Evolutionary conservation across 2,113 vertebrate species (phyloP), one percentile per base, ranked within the genome.

Genomic region (Pampusana beccarii): DNA sequence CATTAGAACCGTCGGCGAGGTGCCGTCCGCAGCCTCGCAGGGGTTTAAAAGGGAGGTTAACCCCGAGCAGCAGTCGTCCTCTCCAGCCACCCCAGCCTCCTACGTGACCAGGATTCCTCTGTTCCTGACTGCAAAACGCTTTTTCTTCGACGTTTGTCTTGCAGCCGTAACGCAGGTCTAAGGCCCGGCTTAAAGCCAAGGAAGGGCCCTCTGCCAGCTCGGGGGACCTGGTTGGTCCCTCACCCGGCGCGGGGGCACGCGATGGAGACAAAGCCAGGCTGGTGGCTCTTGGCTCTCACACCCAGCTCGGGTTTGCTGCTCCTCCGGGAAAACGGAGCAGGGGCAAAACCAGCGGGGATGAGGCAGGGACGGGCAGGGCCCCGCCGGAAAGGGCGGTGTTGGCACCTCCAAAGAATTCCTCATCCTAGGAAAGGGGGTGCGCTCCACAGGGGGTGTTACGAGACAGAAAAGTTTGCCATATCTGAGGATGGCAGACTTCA

Each of bases 11-110:
- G 18, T 3, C 38, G 19, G 36, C 8, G 4, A 7, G 5, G 34
- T 2, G 7, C 1, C 5, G 15, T 17, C 8, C 1, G 0, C 36
- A 4, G 23, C 23, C 31, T 42, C 2, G 1, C 23, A 18, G 21
- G 5, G 24, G 21, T 57, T 62, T 51, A 13, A 29, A 69, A n/a
- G 33, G 61, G 61, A 48, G 29, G 31, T 56, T 8, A 40, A 20
- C 31, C 3, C 1, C 17, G 42, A 50, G 20, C 2, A 56, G n/a
- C 11, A 7, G 23, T 42, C 40, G 51, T 33, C 53, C 54, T 34
- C 40, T 26, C 34, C 36, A 42, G 53, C 13, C 17, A 26, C 46
- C 53, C 34, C 44, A 31, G 36, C 79, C 60, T 44, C 33, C 26
- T 16, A 38, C 9, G 1, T 28, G 24, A n/a, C 38, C 25, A 12